phyloP scores from a whole-genome alignment of 2,888 invertebrate genomes.

The Andrena minutula region DNA sequence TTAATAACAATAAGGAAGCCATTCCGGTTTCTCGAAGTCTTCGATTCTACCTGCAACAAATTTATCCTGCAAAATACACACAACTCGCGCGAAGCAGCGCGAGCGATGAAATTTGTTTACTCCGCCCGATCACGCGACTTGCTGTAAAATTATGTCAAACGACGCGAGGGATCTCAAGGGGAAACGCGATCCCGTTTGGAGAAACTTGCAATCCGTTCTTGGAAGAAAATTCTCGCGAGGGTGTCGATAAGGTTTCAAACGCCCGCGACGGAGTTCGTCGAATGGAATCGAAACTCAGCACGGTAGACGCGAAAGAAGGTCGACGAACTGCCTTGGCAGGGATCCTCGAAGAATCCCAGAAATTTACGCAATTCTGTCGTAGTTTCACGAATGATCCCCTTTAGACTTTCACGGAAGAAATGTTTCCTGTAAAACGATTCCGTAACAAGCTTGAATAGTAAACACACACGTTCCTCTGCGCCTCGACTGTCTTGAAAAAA shows the following conservation, averaged over 20 bases:
- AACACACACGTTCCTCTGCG: neutral
- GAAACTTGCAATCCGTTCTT: neutral
- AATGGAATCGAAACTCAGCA: neutral
- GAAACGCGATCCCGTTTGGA: neutral
- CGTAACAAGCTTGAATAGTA: neutral
- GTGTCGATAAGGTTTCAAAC: neutral
- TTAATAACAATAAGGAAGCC: no score
- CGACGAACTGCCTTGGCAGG: conserved; percentile 11
- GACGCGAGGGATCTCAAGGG: neutral
- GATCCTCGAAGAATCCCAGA: neutral
- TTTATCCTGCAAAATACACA: neutral
- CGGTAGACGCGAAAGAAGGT: conserved; percentile 5
- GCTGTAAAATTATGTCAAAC: conserved; percentile 1
- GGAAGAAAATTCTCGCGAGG: conserved; percentile 2
- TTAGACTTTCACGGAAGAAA: conserved; percentile 8
- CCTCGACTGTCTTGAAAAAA: neutral
- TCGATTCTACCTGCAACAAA: conserved; percentile 14
- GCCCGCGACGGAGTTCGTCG: conserved; percentile 3
- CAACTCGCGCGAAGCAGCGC: neutral
- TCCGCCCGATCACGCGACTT: neutral
- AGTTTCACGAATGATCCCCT: neutral
- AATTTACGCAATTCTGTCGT: conserved; percentile 18
- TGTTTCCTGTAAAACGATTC: neutral
- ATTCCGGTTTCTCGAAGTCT: neutral
- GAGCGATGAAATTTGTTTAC: conserved; percentile 2